Percentiles rank a stretch among this genome's conserved stretches.
phyloP scores from a whole-genome alignment of 2,113 vertebrate genomes.

The Paradisaea rubra region DNA sequence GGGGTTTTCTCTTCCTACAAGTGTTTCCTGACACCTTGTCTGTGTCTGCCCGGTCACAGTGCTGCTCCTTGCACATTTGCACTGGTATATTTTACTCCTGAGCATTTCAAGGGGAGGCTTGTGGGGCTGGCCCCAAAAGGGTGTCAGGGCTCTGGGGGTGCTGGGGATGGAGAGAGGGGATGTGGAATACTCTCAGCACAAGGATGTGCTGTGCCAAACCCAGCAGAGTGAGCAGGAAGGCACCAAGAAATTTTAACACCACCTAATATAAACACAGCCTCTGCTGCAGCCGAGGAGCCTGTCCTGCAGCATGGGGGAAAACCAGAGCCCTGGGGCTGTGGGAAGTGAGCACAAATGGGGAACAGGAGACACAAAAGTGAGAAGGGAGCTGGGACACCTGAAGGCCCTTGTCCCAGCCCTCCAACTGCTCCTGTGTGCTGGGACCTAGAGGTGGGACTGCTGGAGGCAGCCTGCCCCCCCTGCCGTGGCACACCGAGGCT shows the following conservation, averaged over 20 bases:
- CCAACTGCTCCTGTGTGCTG: not conserved
- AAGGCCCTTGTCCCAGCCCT: not conserved
- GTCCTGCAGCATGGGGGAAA: not conserved
- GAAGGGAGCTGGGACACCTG: not conserved
- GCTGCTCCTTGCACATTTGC: not conserved
- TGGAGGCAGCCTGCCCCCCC: not conserved
- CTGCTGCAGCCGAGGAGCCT: not conserved
- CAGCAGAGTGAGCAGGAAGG: not conserved
- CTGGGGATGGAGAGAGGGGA: not conserved
- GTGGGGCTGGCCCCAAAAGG: not conserved
- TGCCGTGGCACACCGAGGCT: accelerated
- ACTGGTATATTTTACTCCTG: not conserved
- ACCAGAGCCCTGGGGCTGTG: not conserved
- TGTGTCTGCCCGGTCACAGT: not conserved
- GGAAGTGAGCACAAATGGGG: not conserved
- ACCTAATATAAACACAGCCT: not conserved
- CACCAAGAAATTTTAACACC: not conserved
- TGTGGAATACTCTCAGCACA: not conserved
- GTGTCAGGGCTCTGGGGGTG: not conserved
- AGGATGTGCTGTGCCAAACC: not conserved
- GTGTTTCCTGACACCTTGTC: not conserved
- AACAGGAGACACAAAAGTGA: not conserved
- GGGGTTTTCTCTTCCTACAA: not conserved
- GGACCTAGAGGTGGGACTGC: accelerated
- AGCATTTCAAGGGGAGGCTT: not conserved